Percentiles rank a stretch among this genome's conserved stretches.
Evolutionary conservation across 2,797 vertebrate species (phyloP).

Genomic region (Chiloscyllium punctatum): DNA sequence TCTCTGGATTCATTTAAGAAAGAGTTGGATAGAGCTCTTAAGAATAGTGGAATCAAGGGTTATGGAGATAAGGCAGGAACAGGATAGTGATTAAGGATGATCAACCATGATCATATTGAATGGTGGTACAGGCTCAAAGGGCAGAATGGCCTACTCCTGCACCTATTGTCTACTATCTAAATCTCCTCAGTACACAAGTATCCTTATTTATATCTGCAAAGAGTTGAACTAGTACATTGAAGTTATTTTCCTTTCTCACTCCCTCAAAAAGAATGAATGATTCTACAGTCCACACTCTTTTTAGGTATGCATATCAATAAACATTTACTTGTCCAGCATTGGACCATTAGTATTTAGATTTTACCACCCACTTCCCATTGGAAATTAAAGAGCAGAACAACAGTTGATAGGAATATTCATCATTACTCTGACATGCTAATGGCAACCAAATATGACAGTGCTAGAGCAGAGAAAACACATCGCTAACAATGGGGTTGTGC

Average conservation of each 20-base stretch:
- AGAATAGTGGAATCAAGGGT: too few species aligned
- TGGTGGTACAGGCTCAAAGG: too few species aligned
- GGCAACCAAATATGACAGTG: not conserved
- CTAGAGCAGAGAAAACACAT: not conserved
- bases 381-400: not conserved
- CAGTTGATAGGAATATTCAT: not conserved
- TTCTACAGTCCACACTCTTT: not conserved
- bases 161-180: too few species aligned
- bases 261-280: not conserved
- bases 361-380: not conserved
- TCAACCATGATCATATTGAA: too few species aligned
- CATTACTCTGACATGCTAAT: not conserved
- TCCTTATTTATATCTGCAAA: not conserved
- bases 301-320: not conserved
- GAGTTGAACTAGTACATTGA: not conserved
- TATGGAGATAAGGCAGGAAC: too few species aligned
- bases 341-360: not conserved
- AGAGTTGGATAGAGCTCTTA: too few species aligned
- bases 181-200: not conserved
- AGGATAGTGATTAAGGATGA: too few species aligned
- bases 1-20: too few species aligned
- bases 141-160: too few species aligned
- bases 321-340: not conserved
- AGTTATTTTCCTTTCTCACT: not conserved
- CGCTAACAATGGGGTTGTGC: too few species aligned